A percentile compares a stretch with the other conserved stretches of the same genome.
Conservation (phyloP, 1,140 invertebrate species). For the Lordiphosa mommai region DNA sequence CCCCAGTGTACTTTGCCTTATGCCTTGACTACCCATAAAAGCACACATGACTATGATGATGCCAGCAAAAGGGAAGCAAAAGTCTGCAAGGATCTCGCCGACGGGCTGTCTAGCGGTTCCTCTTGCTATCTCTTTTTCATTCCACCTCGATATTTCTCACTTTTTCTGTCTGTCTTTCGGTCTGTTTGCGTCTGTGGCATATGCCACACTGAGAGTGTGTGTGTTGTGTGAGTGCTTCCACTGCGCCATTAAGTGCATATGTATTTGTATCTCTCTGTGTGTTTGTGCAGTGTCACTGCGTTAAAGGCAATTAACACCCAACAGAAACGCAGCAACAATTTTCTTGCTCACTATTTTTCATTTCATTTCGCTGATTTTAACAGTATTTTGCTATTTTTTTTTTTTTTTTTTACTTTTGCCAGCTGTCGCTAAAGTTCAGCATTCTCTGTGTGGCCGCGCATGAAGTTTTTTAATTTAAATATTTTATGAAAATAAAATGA, state of each 20-base stretch:
- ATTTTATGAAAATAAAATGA: slow-evolving; percentile 48
- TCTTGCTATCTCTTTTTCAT: neutral
- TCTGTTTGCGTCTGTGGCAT: slow-evolving; percentile 56
- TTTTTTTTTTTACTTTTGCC: slow-evolving; percentile 36
- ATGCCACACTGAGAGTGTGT: slow-evolving; percentile 24
- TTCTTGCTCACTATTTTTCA: slow-evolving; percentile 34
- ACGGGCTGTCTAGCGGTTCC: neutral
- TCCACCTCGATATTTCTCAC: neutral
- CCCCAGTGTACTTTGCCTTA: slow-evolving; percentile 13
- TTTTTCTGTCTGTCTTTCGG: slow-evolving; percentile 26
- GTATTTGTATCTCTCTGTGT: slow-evolving; percentile 22
- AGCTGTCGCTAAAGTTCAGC: slow-evolving; percentile 50
- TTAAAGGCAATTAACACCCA: slow-evolving; percentile 68
- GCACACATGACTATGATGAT: slow-evolving; percentile 45
- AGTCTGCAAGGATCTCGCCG: slow-evolving; percentile 21
- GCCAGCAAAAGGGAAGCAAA: slow-evolving; percentile 26
- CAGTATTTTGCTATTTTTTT: slow-evolving; percentile 37
- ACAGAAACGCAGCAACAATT: slow-evolving; percentile 25
- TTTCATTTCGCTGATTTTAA: slow-evolving; percentile 20
- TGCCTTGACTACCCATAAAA: slow-evolving; percentile 31
- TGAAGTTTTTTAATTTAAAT: slow-evolving; percentile 60
- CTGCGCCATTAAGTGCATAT: slow-evolving; percentile 61
- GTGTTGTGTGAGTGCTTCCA: slow-evolving; percentile 34
- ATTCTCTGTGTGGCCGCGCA: slow-evolving; percentile 51
- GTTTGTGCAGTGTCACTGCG: slow-evolving; percentile 63